A percentile compares a stretch with the other conserved stretches of the same genome.
Evolutionary conservation across 2,888 invertebrate genomes (phyloP).

Genomic region (Caenorhabditis afra): DNA sequence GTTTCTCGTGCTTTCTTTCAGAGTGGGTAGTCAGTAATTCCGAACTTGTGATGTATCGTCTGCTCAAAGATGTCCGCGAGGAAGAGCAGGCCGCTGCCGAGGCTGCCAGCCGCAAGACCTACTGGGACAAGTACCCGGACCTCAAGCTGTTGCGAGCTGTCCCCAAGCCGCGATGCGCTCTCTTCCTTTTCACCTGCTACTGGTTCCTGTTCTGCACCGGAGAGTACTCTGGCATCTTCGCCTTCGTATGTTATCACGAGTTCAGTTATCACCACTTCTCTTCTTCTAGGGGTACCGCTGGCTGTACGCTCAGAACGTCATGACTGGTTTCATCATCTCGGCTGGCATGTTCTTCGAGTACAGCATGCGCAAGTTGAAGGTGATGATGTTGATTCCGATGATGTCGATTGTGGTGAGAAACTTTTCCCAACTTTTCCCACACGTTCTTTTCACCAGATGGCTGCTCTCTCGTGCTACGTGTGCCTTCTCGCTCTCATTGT

Average conservation of each 20-base stretch:
- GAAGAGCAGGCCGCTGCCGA: no score
- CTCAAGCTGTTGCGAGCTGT: conserved; percentile 6
- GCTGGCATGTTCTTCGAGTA: conserved; percentile 13
- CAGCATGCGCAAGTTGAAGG: not conserved
- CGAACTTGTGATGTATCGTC: no score
- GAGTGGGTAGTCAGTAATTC: no score
- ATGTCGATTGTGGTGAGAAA: conserved; percentile 25
- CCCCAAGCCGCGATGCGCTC: conserved; percentile 2
- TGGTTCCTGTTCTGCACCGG: conserved; percentile 19
- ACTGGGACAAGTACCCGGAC: conserved; percentile 34
- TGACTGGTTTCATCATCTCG: not conserved
- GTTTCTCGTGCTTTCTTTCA: no score
- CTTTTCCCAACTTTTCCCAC: not conserved
- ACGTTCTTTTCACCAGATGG: conserved; percentile 15
- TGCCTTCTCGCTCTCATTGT: conserved; percentile 8
- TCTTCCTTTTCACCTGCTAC: conserved; percentile 26
- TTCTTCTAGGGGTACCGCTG: not conserved
- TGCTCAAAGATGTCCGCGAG: no score
- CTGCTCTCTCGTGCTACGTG: conserved; percentile 18
- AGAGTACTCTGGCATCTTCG: conserved; percentile 1
- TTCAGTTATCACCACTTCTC: not conserved
- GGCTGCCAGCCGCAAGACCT: not conserved
- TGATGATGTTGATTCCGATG: conserved; percentile 5
- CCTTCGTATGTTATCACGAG: conserved; percentile 4
- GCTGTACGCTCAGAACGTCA: not conserved